Evolutionary conservation across 2,113 vertebrate species (phyloP).

Genomic region (Phalacrocorax pelagicus): DNA sequence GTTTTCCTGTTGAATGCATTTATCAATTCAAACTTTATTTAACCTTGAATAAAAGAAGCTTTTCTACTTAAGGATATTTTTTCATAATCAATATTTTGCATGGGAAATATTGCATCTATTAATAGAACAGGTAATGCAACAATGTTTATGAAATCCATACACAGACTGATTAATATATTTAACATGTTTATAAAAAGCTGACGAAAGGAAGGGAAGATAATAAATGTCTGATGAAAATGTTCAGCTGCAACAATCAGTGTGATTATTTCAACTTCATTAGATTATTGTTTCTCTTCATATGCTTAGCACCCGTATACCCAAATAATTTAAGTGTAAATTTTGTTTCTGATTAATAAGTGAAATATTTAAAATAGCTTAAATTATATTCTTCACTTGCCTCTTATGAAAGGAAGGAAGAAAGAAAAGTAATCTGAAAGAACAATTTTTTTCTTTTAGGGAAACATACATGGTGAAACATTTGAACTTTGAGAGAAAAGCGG

Average conservation of each 20-base stretch:
- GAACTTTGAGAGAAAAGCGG: neutral
- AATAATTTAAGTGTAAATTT: conserved; percentile 22
- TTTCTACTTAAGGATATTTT: neutral
- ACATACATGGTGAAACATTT: neutral
- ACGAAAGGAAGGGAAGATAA: conserved; percentile 13
- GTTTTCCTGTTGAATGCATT: neutral
- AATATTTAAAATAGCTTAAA: neutral
- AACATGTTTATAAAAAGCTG: conserved; percentile 20
- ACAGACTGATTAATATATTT: conserved; percentile 54
- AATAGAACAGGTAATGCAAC: conserved; percentile 51
- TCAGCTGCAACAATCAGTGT: neutral
- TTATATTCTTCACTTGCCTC: neutral
- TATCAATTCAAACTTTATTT: neutral
- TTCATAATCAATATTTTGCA: conserved; percentile 2
- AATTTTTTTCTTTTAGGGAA: neutral
- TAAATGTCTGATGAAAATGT: conserved; percentile 38
- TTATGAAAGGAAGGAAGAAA: neutral
- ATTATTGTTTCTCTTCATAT: conserved; percentile 14
- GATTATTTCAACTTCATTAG: conserved; percentile 46
- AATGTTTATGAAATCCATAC: conserved; percentile 28
- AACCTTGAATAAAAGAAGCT: neutral
- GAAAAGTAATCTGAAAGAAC: neutral
- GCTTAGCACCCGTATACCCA: neutral
- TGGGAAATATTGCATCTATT: conserved; percentile 38
- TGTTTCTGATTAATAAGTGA: neutral